These are phyloP conservation scores for Gorsachius magnificus DNA, from an alignment of 2,797 vertebrate species.

Conservation along the genomic window DNA sequence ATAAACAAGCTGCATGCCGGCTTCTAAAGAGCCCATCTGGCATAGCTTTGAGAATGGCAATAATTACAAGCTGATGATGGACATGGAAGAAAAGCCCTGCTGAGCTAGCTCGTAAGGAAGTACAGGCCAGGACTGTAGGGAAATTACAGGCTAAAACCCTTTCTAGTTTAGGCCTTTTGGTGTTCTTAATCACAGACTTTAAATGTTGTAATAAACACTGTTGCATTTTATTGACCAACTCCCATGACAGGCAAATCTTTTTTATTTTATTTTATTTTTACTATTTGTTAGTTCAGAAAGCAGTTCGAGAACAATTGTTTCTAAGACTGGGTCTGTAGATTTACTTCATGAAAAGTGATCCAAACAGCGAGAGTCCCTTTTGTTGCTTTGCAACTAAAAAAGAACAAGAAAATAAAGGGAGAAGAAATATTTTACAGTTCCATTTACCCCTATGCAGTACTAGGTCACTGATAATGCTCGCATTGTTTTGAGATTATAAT, in stretches of 20 bases:
- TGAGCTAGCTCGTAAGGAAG: slow-evolving; percentile 82
- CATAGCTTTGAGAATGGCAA: slow-evolving; percentile 83
- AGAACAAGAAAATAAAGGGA: background rate
- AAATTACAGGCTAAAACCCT: slow-evolving; percentile 85
- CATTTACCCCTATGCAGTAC: background rate
- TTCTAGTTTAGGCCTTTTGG: slow-evolving; percentile 83
- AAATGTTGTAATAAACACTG: slow-evolving; percentile 84
- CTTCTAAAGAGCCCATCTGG: slow-evolving; percentile 84
- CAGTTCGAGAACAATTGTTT: background rate
- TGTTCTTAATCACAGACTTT: slow-evolving; percentile 85
- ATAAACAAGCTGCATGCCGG: slow-evolving; percentile 80
- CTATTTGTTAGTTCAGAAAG: slow-evolving; percentile 67
- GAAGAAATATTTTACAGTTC: slow-evolving; percentile 11
- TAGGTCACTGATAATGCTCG: background rate
- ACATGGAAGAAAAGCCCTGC: slow-evolving; percentile 79
- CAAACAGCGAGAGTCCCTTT: slow-evolving; percentile 3
- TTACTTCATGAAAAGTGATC: slow-evolving; percentile 43
- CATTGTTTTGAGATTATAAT: slow-evolving; percentile 20
- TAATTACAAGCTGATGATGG: slow-evolving; percentile 88
- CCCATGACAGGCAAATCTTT: slow-evolving; percentile 75
- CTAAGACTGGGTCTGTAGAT: background rate
- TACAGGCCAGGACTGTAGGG: slow-evolving; percentile 79
- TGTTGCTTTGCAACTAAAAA: slow-evolving; percentile 14
- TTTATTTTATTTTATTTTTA: slow-evolving; percentile 80
- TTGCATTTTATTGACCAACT: slow-evolving; percentile 80